phyloP scores from a whole-genome alignment of 2,888 invertebrate genomes.

The Mactromeris polynyma region DNA sequence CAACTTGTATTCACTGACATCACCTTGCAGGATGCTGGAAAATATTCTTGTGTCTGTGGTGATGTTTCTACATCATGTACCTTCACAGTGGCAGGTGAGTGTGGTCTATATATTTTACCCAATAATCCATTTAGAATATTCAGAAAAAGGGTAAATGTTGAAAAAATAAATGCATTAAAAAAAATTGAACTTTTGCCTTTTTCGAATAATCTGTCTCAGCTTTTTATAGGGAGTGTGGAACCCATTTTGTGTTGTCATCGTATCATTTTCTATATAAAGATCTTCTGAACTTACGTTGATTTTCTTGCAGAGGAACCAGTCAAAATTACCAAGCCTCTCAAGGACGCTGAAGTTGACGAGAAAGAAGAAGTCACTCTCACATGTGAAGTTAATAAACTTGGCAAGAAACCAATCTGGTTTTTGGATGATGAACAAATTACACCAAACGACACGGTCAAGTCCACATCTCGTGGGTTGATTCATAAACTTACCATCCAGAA shows the following conservation, averaged over 20 bases:
- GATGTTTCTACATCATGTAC: constrained; percentile 82
- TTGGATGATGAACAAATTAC: constrained; percentile 80
- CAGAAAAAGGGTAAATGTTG: no score
- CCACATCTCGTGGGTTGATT: constrained; percentile 78
- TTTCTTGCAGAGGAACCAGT: constrained; percentile 75
- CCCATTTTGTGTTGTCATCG: no score
- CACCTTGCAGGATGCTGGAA: constrained; percentile 81
- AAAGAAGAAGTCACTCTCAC: constrained; percentile 80
- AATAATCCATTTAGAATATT: no score
- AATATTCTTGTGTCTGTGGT: constrained; percentile 81
- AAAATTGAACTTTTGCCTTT: no score
- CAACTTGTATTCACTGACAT: constrained; percentile 81
- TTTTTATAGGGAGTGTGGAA: no score
- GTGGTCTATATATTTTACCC: not conserved
- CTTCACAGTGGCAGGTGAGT: constrained; percentile 83
- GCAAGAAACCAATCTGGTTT: constrained; percentile 86
- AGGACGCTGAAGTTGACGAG: constrained; percentile 81
- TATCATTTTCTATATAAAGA: no score
- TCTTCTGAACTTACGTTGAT: no score
- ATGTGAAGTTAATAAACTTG: constrained; percentile 84
- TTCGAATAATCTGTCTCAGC: no score
- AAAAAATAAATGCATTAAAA: no score
- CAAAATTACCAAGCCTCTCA: constrained; percentile 81
- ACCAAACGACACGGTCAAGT: constrained; percentile 77
- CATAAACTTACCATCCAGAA: constrained; percentile 83